Base-by-base conservation (phyloP, 2,113 vertebrate species). In the Centropus unirufus region DNA sequence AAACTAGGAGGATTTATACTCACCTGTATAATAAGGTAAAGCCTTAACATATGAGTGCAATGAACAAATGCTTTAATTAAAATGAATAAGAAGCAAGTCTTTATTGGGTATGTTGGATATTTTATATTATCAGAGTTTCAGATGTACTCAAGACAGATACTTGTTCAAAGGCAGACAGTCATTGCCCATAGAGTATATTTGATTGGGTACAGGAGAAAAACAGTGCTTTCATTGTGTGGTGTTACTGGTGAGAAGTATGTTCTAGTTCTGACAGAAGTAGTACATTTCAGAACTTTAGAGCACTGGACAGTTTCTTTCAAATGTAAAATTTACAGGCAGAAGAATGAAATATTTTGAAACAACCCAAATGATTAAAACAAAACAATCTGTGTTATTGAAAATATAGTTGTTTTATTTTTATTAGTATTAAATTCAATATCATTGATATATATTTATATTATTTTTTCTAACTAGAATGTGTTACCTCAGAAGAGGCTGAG, bases 61-160 rank as follows among this genome's bases (percentile, higher is more conserved):
- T 61, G 83, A 83, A 63, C 83, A 93, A 89, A 83, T 83, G 67
- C 49, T 91, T 89, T 89, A 47, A 89, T 93, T 92, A 87, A 87
- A 96, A 83, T 79, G 3, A 79, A 17, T 62, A 79, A 90, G 46
- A 75, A 73, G 30, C 24, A 59, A 55, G 39, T 63, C 58, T 79
- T 52, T 64, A 42, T 91, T 79, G 63, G 32, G 10, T 51, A 8
- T 74, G 30, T 34, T 86, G 46, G 64, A n/a, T 84, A 52, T 89
- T 80, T 92, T 84, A 90, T 85, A 39, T 39, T 66, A 30, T 40
- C 30, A 46, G 58, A 87, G 36, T 73, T 87, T 63, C 75, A 72
- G 47, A 62, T 77, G 27, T 77, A 34, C 55, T 92, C 75, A 51
- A 81, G 75, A 64, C 47, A 30, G 19, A 26, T 92, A 61, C 32